Evolutionary conservation across 2,797 vertebrate genomes (phyloP), one percentile per base, ranked within the genome.

Genomic region (Centroberyx gerrardi): DNA sequence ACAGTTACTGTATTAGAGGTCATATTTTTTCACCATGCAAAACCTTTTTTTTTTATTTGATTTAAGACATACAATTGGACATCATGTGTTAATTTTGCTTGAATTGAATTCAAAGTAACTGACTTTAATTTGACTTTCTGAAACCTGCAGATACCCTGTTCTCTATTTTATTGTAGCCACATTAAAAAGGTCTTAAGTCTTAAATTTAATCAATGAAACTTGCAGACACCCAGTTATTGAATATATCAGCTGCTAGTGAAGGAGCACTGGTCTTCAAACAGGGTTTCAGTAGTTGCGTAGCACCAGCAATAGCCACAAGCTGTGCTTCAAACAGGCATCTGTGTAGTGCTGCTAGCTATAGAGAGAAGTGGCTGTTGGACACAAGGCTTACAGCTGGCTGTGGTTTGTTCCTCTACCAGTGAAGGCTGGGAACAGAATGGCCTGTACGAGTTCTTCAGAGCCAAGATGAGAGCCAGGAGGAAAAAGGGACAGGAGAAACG

Each of bases 361-460:
- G n/a, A 53, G 18, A 22, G 4, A 48, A 3, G 38, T 17, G 12
- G 17, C 14, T 69, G 5, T 0, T 46, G 18, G 38, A 64, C n/a
- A 29, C 15, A 18, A 1, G 28, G 1, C 36, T 71, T 38, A 62
- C 6, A 48, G 1, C 0, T 52, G 8, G 12, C 27, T 85, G 48
- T 72, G 49, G 8, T 81, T 10, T 79, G n/a, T 87, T 53, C 28
- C 55, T 84, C 13, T 88, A 82, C 22, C 90, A 99, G 98, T 68
- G 98, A 99, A 92, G 98, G 98, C 81, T 99, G 98, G 98, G 98
- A 99, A 88, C 98, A 99, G 94, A 99, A 99, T 0, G 98, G 98
- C 9, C 95, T 99, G 18, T 99, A 99, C 0, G 98, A 99, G 83
- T 99, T 99, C 91, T 99, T 99, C 93, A 93, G 98, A 86, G 98